A percentile compares a stretch with the other conserved stretches of the same genome.
Evolutionary conservation across 2,113 vertebrate species (phyloP).

Genomic region (Illadopsis cleaveri): DNA sequence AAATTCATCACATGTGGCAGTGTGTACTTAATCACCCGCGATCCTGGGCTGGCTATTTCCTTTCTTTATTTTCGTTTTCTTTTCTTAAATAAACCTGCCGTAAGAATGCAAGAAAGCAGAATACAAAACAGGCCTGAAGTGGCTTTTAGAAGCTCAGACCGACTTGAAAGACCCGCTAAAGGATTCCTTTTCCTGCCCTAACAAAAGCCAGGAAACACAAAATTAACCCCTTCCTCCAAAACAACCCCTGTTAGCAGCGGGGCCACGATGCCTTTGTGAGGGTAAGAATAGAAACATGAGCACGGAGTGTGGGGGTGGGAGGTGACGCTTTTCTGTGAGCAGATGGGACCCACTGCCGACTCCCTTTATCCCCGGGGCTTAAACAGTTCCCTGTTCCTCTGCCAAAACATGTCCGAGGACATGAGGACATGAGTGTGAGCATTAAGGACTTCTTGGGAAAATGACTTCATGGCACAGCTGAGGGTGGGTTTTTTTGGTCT

Average conservation of each 20-base stretch:
- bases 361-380: not conserved
- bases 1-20: conserved; percentile 11
- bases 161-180: not conserved
- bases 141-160: not conserved
- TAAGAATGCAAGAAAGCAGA: conserved; percentile 38
- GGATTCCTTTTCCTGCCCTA: conserved; percentile 27
- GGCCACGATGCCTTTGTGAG: not conserved
- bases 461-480: not conserved
- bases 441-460: not conserved
- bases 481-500: not conserved
- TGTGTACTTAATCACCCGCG: not conserved
- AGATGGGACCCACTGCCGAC: not conserved
- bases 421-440: not conserved
- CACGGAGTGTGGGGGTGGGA: not conserved
- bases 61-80: conserved; percentile 55
- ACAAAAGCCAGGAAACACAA: conserved; percentile 63
- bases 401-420: not conserved
- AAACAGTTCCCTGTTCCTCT: not conserved
- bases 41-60: conserved; percentile 10
- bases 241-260: not conserved
- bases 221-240: conserved; percentile 60
- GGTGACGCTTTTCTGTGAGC: not conserved
- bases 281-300: conserved; percentile 29
- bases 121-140: not conserved
- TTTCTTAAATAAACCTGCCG: conserved; percentile 35